phyloP scores from a whole-genome alignment of 2,888 invertebrate genomes.

The Liopterus haemorrhoidalis region DNA sequence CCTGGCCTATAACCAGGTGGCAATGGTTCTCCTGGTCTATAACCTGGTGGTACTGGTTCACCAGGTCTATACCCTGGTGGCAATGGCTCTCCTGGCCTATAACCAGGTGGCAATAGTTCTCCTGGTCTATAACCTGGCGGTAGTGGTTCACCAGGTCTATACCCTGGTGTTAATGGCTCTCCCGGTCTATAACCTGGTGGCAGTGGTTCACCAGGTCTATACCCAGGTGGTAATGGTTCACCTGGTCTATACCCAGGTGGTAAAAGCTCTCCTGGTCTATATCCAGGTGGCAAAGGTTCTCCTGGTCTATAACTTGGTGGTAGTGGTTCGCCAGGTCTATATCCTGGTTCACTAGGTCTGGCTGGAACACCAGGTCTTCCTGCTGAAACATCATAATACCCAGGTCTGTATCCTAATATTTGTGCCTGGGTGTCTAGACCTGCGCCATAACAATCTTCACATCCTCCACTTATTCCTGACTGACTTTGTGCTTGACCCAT shows the following conservation, averaged over 20 bases:
- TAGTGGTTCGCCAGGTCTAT: constrained; percentile 13
- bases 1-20: constrained; percentile 1
- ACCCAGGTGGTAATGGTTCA: constrained; percentile 5
- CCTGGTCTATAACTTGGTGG: constrained; percentile 10
- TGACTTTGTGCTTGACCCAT: constrained; percentile 89
- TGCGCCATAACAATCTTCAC: constrained; percentile 58
- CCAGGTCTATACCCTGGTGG: constrained; percentile 5
- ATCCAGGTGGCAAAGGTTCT: constrained; percentile 3
- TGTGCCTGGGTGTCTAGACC: constrained; percentile 13
- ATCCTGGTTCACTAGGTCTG: constrained; percentile 9
- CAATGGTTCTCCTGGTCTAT: constrained; percentile 7
- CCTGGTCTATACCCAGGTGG: constrained; percentile 6
- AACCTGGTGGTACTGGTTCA: not conserved
- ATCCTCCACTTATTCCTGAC: constrained; percentile 61
- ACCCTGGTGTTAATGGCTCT: constrained; percentile 3
- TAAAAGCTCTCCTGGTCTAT: constrained; percentile 11
- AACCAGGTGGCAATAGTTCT: constrained; percentile 6
- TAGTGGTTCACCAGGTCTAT: not conserved
- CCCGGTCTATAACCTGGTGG: constrained; percentile 2
- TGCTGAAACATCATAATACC: constrained; percentile 16
- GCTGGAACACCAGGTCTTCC: constrained; percentile 25
- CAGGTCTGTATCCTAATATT: constrained; percentile 15
- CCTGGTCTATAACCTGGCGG: constrained; percentile 2
- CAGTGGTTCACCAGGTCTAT: constrained; percentile 4
- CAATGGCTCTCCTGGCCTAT: constrained; percentile 1